Evolutionary conservation across 2,113 vertebrate genomes (phyloP).

Genomic region (Todiramphus chloris): DNA sequence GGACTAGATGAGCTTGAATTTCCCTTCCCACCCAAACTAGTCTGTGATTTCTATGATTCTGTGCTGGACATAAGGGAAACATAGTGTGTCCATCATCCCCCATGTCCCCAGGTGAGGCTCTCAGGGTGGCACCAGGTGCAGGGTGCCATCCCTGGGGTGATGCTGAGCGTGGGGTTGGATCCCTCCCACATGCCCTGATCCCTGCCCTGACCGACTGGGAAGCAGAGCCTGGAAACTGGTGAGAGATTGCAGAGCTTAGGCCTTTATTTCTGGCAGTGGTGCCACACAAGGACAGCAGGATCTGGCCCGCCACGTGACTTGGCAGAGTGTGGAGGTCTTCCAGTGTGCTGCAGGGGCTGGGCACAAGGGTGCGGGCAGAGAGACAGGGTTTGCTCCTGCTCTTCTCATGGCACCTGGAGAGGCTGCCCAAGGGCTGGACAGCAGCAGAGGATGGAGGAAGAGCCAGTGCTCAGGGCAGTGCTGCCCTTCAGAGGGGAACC

Average conservation of each 20-base stretch:
- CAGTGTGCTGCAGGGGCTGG: background rate
- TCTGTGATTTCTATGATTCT: background rate
- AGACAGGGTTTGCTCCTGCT: background rate
- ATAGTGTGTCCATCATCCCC: background rate
- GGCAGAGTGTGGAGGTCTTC: background rate
- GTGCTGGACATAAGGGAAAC: fast-evolving
- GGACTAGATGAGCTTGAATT: background rate
- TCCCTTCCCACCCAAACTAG: background rate
- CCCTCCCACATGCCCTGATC: background rate
- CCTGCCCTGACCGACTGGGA: background rate
- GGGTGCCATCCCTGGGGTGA: background rate
- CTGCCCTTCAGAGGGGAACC: background rate
- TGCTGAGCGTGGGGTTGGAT: fast-evolving
- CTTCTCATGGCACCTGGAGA: background rate
- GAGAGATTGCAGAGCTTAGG: background rate
- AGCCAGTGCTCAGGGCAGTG: background rate
- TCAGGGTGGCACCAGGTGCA: background rate
- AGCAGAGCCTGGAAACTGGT: background rate
- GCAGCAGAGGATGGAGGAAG: background rate
- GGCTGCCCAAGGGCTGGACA: background rate
- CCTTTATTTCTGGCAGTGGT: constrained; percentile 33
- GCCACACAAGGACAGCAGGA: fast-evolving
- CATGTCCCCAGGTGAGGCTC: background rate
- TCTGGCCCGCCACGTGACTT: fast-evolving
- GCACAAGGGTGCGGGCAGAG: background rate